Conservation (phyloP, 2,113 vertebrate genomes). For the Sinocyclocheilus maitianheensis region DNA sequence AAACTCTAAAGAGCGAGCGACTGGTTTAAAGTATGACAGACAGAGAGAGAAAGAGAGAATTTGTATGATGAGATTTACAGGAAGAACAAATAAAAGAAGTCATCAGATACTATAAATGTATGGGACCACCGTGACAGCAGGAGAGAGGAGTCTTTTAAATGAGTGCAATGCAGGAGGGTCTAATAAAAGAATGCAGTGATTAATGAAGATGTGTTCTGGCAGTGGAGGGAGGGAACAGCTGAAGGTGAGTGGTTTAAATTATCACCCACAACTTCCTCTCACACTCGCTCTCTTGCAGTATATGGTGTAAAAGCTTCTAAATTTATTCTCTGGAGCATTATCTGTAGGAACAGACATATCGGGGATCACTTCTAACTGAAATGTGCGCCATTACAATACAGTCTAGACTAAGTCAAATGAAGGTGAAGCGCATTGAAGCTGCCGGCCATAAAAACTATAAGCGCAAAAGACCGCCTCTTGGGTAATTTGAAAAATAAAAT, state of each 20-base stretch:
- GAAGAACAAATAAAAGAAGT: slow-evolving; percentile 25
- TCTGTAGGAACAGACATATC: background rate
- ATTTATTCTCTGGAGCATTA: background rate
- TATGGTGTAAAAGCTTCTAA: background rate
- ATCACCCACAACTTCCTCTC: slow-evolving; percentile 32
- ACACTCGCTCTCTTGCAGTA: background rate
- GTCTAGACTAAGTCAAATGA: slow-evolving; percentile 1
- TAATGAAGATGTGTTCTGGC: slow-evolving; percentile 45
- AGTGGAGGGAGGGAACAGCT: slow-evolving; percentile 29
- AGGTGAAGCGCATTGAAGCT: background rate
- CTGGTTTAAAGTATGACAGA: background rate
- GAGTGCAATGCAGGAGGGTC: background rate
- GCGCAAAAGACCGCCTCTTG: background rate
- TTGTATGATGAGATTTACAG: slow-evolving; percentile 2
- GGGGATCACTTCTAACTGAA: background rate
- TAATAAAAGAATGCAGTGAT: slow-evolving; percentile 49
- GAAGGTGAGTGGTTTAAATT: slow-evolving; percentile 54
- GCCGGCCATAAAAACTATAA: background rate
- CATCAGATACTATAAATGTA: slow-evolving; percentile 34
- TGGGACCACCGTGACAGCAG: background rate
- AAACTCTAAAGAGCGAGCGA: background rate
- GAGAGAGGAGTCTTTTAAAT: slow-evolving; percentile 26
- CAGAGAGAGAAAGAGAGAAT: slow-evolving; percentile 27
- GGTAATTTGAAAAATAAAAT: background rate
- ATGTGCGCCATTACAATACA: background rate